Percentiles rank a stretch among this genome's conserved stretches.
Conservation (phyloP, 2,888 invertebrate genomes). For the Hyposoter didymator region DNA sequence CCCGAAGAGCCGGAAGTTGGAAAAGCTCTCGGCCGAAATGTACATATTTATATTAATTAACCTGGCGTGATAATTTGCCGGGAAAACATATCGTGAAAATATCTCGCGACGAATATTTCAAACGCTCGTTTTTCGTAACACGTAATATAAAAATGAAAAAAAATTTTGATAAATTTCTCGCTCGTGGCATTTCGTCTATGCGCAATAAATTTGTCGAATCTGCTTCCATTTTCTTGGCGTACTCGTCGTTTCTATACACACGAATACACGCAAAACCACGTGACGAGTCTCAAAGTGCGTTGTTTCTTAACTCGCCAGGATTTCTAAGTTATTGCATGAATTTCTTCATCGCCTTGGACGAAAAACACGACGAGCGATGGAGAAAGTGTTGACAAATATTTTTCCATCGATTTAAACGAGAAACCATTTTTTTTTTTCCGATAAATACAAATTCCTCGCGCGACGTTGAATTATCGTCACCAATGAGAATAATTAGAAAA, state of each 20-base stretch:
- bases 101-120: not conserved
- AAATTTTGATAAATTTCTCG: not conserved
- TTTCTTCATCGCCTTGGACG: not conserved
- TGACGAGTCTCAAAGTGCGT: conserved; percentile 17
- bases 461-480: too few species aligned
- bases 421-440: not conserved
- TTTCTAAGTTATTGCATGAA: not conserved
- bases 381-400: not conserved
- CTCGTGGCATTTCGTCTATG: conserved; percentile 21
- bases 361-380: not conserved
- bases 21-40: conserved; percentile 40
- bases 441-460: not conserved
- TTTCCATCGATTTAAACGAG: not conserved
- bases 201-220: conserved; percentile 40
- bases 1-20: conserved; percentile 55
- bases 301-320: conserved; percentile 16
- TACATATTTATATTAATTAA: conserved; percentile 9
- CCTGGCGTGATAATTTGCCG: not conserved
- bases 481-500: not conserved
- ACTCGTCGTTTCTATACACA: conserved; percentile 8
- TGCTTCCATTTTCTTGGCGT: conserved; percentile 54
- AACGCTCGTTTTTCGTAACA: not conserved
- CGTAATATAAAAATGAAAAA: not conserved
- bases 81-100: conserved; percentile 8
- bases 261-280: conserved; percentile 14